Base-by-base conservation (phyloP, 1,140 invertebrate species). In the Pteromalus puparum region DNA sequence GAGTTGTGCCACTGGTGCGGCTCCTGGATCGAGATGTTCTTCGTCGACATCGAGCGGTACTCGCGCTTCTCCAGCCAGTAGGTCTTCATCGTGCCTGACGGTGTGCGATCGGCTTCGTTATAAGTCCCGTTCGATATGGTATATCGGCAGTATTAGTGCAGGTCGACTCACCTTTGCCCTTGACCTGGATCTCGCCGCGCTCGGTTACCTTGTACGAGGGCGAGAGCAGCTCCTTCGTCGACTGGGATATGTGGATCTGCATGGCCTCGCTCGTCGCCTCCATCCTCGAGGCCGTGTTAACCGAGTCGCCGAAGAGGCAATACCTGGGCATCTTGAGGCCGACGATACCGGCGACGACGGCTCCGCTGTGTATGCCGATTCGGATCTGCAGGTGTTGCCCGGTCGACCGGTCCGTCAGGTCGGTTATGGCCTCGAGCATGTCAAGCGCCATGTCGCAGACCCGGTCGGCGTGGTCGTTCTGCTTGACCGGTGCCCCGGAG, bases 371-470 rank as follows among this genome's bases (percentile, higher is more conserved):
- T 12, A 98, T 95, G 7, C 98, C 98, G 4, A 99, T 97, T 87
- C 98, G 94, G 86, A 99, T 98, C 88, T 96, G 95, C 80, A 99
- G 94, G 94, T 98, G 97, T 78, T 97, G 95, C 18, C 97, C 97
- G 88, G 97, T 98, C 7, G 97, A 98, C 30, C 98, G 97, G 93
- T 99, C 98, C 88, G 97, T 97, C 0, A 99, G 94, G 87, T 97
- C 96, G 6, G 95, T 96, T 87, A 99, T 99, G 1, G 97, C 97
- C 86, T 98, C 97, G 0, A 99, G 95, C 98, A 99, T 99, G 90
- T 99, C 98, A 26, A 99, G 92, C 0, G 98, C 98, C 97, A 99
- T 98, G 91, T 98, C 97, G 89, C 98, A 99, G 21, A 99, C 98
- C 87, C 97, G 96, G 90, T 98, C 97, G 0, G 98, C 98, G 90